Percentiles rank a stretch among this genome's conserved stretches.
Evolutionary conservation across 2,797 vertebrate species (phyloP).

Genomic region (Amblyopsis hoosieri): DNA sequence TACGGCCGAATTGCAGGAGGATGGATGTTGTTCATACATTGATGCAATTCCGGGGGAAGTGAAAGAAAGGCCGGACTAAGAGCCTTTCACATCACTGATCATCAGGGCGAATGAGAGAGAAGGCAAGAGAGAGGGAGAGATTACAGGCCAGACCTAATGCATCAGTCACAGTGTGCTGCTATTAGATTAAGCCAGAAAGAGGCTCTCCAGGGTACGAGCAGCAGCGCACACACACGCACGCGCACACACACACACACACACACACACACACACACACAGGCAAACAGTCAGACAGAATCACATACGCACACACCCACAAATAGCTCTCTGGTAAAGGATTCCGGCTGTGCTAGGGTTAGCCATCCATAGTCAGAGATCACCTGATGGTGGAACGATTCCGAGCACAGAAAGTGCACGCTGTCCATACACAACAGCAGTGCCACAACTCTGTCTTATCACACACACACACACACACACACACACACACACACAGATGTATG

Average conservation of each 20-base stretch:
- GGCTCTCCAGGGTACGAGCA: constrained; percentile 62
- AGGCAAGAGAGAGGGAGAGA: constrained; percentile 62
- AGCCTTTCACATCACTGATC: constrained; percentile 62
- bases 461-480: constrained; percentile 8
- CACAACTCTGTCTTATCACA: not conserved
- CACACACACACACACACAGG: constrained; percentile 17
- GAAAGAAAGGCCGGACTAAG: constrained; percentile 4
- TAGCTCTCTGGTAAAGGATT: constrained; percentile 44
- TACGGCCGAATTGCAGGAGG: no score
- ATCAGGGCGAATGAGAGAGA: constrained; percentile 31
- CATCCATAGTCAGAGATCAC: constrained; percentile 33
- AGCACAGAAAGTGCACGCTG: not conserved
- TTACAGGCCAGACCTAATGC: constrained; percentile 76
- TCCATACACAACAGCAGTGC: no score
- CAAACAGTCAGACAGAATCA: constrained; percentile 10
- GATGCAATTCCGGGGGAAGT: no score
- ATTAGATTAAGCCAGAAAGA: constrained; percentile 79
- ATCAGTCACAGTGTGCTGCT: constrained; percentile 77
- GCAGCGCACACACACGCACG: constrained; percentile 21
- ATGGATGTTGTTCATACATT: no score
- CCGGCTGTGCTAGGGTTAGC: constrained; percentile 37
- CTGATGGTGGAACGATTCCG: constrained; percentile 42
- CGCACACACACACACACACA: constrained; percentile 11
- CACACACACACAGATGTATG: constrained; percentile 23
- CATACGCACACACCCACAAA: constrained; percentile 29